Conservation (phyloP, 2,113 vertebrate genomes). For the Leptodactylus fuscus region DNA sequence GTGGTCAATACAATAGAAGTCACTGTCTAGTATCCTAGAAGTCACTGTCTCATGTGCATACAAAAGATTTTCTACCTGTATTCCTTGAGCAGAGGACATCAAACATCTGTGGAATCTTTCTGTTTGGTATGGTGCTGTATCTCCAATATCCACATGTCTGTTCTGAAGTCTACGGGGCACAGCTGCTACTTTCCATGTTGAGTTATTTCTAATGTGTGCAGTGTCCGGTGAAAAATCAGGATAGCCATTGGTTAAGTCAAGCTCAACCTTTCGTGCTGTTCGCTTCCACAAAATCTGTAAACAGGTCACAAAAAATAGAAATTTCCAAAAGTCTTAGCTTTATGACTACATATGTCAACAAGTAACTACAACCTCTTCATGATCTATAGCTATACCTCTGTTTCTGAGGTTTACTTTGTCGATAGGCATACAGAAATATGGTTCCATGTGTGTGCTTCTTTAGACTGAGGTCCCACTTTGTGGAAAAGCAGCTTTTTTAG, state of each 20-base stretch:
- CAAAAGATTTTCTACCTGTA: conserved; percentile 70
- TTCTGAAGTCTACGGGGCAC: conserved; percentile 73
- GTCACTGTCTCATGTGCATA: background rate
- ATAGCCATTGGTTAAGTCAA: conserved; percentile 73
- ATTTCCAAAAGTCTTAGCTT: no score
- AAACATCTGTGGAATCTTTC: conserved; percentile 71
- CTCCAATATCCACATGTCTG: conserved; percentile 78
- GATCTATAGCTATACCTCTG: no score
- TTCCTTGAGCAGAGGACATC: conserved; percentile 75
- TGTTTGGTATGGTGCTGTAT: conserved; percentile 75
- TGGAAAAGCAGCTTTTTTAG: no score
- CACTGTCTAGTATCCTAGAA: background rate
- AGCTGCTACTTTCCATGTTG: conserved; percentile 74
- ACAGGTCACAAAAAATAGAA: background rate
- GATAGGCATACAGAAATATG: no score
- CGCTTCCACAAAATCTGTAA: conserved; percentile 72
- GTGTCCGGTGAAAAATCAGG: conserved; percentile 73
- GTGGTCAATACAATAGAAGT: background rate
- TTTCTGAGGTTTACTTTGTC: no score
- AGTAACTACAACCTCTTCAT: no score
- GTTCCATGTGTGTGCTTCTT: no score
- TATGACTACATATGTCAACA: no score
- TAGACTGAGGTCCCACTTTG: no score
- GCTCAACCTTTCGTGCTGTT: conserved; percentile 71
- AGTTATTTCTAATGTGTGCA: conserved; percentile 67